Evolutionary conservation across 2,888 invertebrate species (phyloP).

Genomic region (Melanotus villosus): DNA sequence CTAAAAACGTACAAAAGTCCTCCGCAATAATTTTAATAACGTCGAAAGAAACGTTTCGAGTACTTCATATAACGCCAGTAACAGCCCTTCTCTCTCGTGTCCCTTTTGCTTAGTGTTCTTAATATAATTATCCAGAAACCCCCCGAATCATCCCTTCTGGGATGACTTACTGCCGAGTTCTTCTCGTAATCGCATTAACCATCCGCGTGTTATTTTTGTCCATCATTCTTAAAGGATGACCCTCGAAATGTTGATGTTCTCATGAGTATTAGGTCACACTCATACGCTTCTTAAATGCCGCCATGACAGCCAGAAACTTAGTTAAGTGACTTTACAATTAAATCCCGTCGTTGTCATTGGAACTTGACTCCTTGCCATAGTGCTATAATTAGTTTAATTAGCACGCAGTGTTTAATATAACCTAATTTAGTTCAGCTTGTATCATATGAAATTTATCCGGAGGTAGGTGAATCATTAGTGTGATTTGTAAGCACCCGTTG

Average conservation of each 20-base stretch:
- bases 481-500: background rate
- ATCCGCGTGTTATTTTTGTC: slow-evolving; percentile 17
- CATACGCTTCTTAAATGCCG: background rate
- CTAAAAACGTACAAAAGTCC: background rate
- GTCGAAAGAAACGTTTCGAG: background rate
- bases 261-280: background rate
- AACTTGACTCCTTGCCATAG: slow-evolving; percentile 5
- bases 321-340: background rate
- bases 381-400: slow-evolving; percentile 14
- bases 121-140: slow-evolving; percentile 13
- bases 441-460: background rate
- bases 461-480: slow-evolving; percentile 7
- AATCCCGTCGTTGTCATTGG: slow-evolving; percentile 13
- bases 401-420: slow-evolving; percentile 13
- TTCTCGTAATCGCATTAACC: slow-evolving; percentile 25
- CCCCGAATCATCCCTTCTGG: slow-evolving; percentile 17
- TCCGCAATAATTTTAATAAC: background rate
- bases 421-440: slow-evolving; percentile 17
- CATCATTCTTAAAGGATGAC: slow-evolving; percentile 17
- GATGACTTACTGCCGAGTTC: slow-evolving; percentile 17
- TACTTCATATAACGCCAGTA: background rate
- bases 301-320: background rate
- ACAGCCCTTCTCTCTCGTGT: slow-evolving; percentile 9
- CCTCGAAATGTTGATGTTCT: slow-evolving; percentile 11
- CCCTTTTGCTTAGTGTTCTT: slow-evolving; percentile 4